Evolutionary conservation across 1,140 invertebrate genomes (phyloP).

Genomic region (Cylas formicarius): DNA sequence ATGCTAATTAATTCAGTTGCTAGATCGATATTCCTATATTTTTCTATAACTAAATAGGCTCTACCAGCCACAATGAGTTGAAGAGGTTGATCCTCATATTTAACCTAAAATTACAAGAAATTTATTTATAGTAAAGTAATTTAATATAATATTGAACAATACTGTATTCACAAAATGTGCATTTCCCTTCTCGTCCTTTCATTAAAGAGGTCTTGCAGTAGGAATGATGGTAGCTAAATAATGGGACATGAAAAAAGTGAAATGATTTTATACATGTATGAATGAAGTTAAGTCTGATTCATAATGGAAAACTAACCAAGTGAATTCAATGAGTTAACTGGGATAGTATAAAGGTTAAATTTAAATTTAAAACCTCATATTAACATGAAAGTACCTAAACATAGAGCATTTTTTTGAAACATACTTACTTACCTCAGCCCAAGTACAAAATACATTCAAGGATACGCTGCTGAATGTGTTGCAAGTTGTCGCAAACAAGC

Average conservation of each 20-base stretch:
- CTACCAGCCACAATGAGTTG: constrained; percentile 30
- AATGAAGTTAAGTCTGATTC: no score
- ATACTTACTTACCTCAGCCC: constrained; percentile 38
- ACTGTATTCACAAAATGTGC: constrained; percentile 1
- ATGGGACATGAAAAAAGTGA: no score
- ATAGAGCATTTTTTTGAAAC: no score
- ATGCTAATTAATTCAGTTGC: constrained; percentile 31
- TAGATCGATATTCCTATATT: constrained; percentile 31
- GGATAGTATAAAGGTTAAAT: neutral
- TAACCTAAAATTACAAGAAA: constrained; percentile 25
- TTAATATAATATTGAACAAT: neutral
- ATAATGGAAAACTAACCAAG: neutral
- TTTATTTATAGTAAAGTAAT: constrained; percentile 4
- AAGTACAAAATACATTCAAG: constrained; percentile 32
- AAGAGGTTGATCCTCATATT: constrained; percentile 25
- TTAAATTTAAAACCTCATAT: constrained; percentile 1
- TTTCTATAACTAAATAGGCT: constrained; percentile 32
- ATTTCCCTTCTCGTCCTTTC: no score
- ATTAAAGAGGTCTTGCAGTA: no score
- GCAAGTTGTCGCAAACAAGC: constrained; percentile 22
- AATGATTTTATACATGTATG: no score
- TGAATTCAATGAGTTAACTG: neutral
- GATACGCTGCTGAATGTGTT: constrained; percentile 30
- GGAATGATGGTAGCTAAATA: no score
- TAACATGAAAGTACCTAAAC: no score